Evolutionary conservation across 1,140 invertebrate species (phyloP).

Genomic region (Uloborus diversus): DNA sequence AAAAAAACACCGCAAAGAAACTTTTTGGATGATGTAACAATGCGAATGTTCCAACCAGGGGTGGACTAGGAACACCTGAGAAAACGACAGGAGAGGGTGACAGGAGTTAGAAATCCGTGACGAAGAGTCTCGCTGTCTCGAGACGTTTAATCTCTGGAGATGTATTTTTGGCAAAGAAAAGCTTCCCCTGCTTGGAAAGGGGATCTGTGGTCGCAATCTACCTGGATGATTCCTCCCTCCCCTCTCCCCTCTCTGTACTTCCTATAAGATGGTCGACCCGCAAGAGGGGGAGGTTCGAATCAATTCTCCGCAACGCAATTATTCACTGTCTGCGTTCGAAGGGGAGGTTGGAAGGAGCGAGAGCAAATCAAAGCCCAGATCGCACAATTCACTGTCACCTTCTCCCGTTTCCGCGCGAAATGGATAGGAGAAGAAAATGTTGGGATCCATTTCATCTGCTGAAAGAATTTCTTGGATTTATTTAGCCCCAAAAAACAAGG

Average conservation of each 20-base stretch:
- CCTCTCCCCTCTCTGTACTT: background rate
- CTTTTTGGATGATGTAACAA: constrained; percentile 26
- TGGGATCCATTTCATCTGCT: background rate
- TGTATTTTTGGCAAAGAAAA: constrained; percentile 49
- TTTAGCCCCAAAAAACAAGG: no score
- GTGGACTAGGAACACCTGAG: background rate
- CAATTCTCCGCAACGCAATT: constrained; percentile 40
- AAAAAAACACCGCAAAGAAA: no score
- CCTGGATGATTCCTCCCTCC: constrained; percentile 9
- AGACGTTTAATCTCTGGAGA: constrained; percentile 51
- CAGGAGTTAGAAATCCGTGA: constrained; percentile 53
- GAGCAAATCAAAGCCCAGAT: constrained; percentile 47
- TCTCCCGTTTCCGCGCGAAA: background rate
- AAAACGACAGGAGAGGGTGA: constrained; percentile 49
- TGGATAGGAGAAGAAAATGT: background rate
- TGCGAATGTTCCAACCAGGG: background rate
- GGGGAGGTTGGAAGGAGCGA: background rate
- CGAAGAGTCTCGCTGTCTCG: constrained; percentile 46
- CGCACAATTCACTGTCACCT: constrained; percentile 45
- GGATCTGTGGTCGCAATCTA: constrained; percentile 35
- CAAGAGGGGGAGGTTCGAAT: constrained; percentile 30
- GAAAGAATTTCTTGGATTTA: no score
- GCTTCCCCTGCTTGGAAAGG: constrained; percentile 22
- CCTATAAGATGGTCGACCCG: background rate
- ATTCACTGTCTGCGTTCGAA: constrained; percentile 23